Evolutionary conservation across 2,113 vertebrate genomes (phyloP).

Genomic region (Chloropsis hardwickii): DNA sequence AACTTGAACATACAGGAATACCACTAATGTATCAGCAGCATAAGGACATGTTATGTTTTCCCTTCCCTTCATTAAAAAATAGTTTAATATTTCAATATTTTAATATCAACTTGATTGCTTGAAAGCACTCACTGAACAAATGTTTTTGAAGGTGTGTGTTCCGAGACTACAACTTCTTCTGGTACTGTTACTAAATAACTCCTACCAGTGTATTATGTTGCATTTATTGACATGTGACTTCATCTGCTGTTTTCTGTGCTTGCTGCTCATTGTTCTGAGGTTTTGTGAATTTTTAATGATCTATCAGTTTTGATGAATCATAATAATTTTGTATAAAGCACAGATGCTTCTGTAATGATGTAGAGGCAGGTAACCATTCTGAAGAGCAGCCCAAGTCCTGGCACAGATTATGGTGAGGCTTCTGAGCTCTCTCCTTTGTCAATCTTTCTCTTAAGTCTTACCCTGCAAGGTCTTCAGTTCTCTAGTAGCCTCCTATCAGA

Average conservation of each 20-base stretch:
- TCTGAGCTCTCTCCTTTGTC: background rate
- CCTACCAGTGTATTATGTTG: background rate
- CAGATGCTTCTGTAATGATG: background rate
- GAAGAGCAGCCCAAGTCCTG: background rate
- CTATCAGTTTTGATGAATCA: background rate
- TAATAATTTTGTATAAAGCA: background rate
- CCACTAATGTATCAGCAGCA: accelerated
- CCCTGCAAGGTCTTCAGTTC: background rate
- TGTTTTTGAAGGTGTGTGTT: background rate
- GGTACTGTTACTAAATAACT: background rate
- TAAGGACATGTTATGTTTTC: background rate
- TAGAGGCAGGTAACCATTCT: background rate
- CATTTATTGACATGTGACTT: background rate
- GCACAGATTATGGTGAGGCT: background rate
- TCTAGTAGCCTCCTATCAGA: background rate
- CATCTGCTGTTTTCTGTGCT: background rate
- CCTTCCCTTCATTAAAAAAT: background rate
- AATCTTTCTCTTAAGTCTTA: background rate
- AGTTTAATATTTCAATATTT: too few relatives aligned
- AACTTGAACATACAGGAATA: background rate
- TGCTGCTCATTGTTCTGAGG: background rate
- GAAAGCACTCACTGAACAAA: background rate
- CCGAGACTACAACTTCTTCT: background rate
- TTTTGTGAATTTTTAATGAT: background rate
- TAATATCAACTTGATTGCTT: background rate